phyloP scores from a whole-genome alignment of 2,888 invertebrate genomes.

The Papilio elwesi region DNA sequence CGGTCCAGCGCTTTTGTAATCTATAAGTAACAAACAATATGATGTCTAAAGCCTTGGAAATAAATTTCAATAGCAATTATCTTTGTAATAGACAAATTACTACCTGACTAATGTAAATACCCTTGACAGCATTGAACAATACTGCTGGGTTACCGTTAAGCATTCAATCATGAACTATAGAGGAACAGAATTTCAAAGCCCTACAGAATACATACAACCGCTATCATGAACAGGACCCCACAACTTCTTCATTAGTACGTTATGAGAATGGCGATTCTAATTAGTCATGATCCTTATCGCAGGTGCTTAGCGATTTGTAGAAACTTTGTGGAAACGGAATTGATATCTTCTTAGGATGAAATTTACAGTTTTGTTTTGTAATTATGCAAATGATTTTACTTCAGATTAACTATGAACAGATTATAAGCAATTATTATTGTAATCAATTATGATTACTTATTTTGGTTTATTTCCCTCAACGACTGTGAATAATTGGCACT shows the following conservation, averaged over 20 bases:
- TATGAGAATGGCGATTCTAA: conserved; percentile 72
- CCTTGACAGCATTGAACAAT: conserved; percentile 38
- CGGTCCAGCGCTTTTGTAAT: too few relatives aligned
- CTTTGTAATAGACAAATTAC: conserved; percentile 29
- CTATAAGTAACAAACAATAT: not conserved
- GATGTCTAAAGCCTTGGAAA: not conserved
- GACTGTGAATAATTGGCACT: too few relatives aligned
- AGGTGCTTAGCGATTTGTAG: conserved; percentile 48
- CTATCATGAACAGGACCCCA: conserved; percentile 59
- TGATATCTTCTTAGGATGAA: conserved; percentile 29
- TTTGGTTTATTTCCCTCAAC: too few relatives aligned
- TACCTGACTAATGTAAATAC: conserved; percentile 35
- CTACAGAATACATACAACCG: conserved; percentile 40
- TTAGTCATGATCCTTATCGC: conserved; percentile 76
- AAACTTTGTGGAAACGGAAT: conserved; percentile 30
- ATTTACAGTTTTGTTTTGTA: conserved; percentile 21
- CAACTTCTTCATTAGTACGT: conserved; percentile 66
- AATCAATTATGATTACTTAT: too few relatives aligned
- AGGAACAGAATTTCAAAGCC: conserved; percentile 38
- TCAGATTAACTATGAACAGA: not conserved
- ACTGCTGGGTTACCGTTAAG: conserved; percentile 37
- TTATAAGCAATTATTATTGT: not conserved
- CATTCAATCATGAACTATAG: conserved; percentile 33
- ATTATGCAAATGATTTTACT: too few relatives aligned
- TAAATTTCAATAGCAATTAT: conserved; percentile 17